Base-by-base conservation (phyloP, 2,113 vertebrate genomes). In the Caranx ignobilis region DNA sequence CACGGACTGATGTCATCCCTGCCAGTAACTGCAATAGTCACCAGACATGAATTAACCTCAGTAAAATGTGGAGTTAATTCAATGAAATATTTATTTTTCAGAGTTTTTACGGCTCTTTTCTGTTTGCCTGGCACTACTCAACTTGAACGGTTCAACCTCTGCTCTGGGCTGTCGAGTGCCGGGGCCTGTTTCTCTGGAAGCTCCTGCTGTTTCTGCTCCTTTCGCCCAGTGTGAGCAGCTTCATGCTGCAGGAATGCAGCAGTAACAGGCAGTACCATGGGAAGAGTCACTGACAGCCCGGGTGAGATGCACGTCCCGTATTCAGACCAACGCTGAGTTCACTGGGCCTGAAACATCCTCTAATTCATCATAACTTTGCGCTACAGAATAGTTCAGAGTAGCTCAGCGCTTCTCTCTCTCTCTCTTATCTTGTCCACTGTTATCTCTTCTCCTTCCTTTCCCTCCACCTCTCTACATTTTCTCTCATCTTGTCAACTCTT, bases 261-360 rank as follows among this genome's bases (percentile, higher is more conserved):
- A 79, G 91, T 93, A 93, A 87, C 90, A 94, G 90, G 89, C 93
- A 78, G 91, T 92, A 92, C 88, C 91, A 92, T 79, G 89, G 75
- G 68, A 79, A 73, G 87, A 87, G 75, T 84, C 85, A 77, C 73
- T 45, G 69, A 59, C 62, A 11, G 12, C 48, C 8, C 37, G 57
- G 54, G 48, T 37, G 76, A 61, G 79, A 83, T 66, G 72, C 63
- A 54, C 15, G 50, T 67, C 74, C 68, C 77, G 81, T 79, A 80
- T 80, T 83, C 81, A 82, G 64, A 65, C 81, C 66, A 60, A 67
- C 34, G 34, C 61, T 1, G 18, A 77, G 78, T 64, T 90, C 86
- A 89, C 76, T 75, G 77, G 41, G 85, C 75, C 83, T 77, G 57
- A 82, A 83, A 81, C 74, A 75, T 54, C 79, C 61, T 18, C 37